Percentiles rank a stretch among this genome's conserved stretches.
phyloP scores from a whole-genome alignment of 2,888 invertebrate genomes.

The Meloe dianella region DNA sequence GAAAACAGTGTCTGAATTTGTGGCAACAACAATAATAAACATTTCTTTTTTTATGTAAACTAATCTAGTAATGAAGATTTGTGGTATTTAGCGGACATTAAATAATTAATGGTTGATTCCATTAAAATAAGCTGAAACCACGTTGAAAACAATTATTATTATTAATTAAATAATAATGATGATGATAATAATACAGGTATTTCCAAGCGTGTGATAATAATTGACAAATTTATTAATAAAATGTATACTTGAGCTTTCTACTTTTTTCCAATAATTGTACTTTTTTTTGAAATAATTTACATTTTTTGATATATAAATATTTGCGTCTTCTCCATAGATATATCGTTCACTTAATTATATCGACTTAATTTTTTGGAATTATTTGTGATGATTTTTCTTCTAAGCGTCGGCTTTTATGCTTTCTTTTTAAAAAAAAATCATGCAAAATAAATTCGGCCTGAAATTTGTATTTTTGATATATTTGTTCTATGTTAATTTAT shows the following conservation, averaged over 20 bases:
- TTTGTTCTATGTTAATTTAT: slow-evolving; percentile 49
- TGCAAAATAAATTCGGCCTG: slow-evolving; percentile 41
- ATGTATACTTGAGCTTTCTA: slow-evolving; percentile 52
- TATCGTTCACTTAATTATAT: slow-evolving; percentile 42
- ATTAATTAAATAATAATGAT: neutral
- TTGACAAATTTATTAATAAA: slow-evolving; percentile 29
- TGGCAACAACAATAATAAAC: slow-evolving; percentile 13
- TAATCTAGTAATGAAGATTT: neutral
- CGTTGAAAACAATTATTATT: slow-evolving; percentile 7
- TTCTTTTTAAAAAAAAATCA: slow-evolving; percentile 23
- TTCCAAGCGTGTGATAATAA: slow-evolving; percentile 53
- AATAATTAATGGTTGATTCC: neutral
- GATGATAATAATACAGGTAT: slow-evolving; percentile 49
- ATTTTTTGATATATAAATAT: slow-evolving; percentile 7
- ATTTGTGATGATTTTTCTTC: slow-evolving; percentile 13
- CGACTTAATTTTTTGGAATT: slow-evolving; percentile 39
- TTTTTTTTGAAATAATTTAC: slow-evolving; percentile 35
- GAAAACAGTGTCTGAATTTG: slow-evolving; percentile 36
- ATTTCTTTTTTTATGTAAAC: slow-evolving; percentile 12
- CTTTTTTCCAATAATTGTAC: slow-evolving; percentile 49
- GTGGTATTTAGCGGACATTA: slow-evolving; percentile 3
- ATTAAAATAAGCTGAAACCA: neutral
- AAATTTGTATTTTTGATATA: slow-evolving; percentile 51
- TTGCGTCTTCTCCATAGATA: slow-evolving; percentile 17
- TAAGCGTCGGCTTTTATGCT: neutral